phyloP scores from a whole-genome alignment of 2,888 invertebrate genomes.

The Polylopha cassiicola region DNA sequence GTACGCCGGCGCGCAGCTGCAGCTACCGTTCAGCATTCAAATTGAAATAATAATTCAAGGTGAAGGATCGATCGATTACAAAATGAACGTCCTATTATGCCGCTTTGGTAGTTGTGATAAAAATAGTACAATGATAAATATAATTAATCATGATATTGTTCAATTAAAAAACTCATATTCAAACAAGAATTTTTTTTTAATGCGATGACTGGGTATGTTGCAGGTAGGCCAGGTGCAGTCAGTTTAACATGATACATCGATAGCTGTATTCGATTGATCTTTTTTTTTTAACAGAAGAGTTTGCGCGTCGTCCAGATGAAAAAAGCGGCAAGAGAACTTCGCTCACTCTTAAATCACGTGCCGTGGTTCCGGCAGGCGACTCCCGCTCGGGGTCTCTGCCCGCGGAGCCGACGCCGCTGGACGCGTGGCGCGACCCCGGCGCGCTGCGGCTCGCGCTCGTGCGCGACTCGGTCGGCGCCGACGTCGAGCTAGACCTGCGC shows the following conservation, averaged over 20 bases:
- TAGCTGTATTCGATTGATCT: too few relatives aligned
- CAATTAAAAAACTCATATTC: too few relatives aligned
- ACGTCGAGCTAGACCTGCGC: conserved; percentile 29
- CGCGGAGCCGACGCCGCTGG: conserved; percentile 4
- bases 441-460: conserved; percentile 16
- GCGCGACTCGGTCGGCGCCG: conserved; percentile 19
- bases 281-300: too few relatives aligned
- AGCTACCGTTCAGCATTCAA: conserved; percentile 28
- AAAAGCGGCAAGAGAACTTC: too few relatives aligned
- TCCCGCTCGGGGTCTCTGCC: conserved; percentile 5
- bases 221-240: too few relatives aligned
- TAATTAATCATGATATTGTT: too few relatives aligned
- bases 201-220: too few relatives aligned
- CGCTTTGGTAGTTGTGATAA: too few relatives aligned
- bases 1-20: conserved; percentile 32
- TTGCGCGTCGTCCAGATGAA: too few relatives aligned
- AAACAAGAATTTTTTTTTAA: too few relatives aligned
- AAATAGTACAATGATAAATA: too few relatives aligned
- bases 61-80: background rate
- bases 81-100: background rate
- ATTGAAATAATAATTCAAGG: conserved; percentile 22
- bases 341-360: conserved; percentile 17
- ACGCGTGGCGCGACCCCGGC: background rate
- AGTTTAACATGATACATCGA: too few relatives aligned
- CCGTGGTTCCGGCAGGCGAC: conserved; percentile 6